Base-by-base conservation (phyloP, 2,113 vertebrate genomes). In the Hymenochirus boettgeri region DNA sequence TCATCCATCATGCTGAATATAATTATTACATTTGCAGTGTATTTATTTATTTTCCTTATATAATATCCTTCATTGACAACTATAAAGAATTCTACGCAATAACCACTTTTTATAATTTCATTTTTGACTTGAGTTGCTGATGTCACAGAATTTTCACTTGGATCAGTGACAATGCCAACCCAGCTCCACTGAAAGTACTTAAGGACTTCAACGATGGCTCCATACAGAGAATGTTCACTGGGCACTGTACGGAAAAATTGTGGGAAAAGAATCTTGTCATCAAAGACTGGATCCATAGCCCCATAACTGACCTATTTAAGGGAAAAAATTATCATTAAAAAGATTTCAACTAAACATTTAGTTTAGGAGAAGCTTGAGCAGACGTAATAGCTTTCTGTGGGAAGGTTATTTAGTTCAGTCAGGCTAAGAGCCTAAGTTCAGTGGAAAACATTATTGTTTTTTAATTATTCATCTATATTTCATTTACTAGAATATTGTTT, bases 231-330 rank as follows among this genome's bases (percentile, higher is more conserved):
- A 2, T 6, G 12, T 4, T 51, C 48, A 13, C 46, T 19, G 1
- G 66, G 50, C 11, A 70, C 19, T 3, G 55, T 60, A 22, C 56
- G 26, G 8, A 52, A 51, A n/a, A 71, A 59, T 2, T 33, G 48
- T 10, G 61, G 56, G 29, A 65, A 71, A 4, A 19, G 31, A 24
- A 3, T 8, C 17, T 55, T 70, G 37, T 70, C 17, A 10, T 27
- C 53, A 4, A 69, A 52, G 5, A 33, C 8, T 1, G 58, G 21
- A 7, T 19, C 50, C 13, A 52, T 55, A 8, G 58, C 33, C 12
- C 57, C 57, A 23, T 62, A 70, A 33, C 66, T 70, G 25, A 70
- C 39, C 66, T 70, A 58, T 26, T 13, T 15, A 4, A 4, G 18
- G 25, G 35, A 33, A 33, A n/a, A n/a, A n/a, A n/a, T n/a, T n/a